Evolutionary conservation across 2,888 invertebrate species (phyloP), one percentile per base, ranked within the genome.

Genomic region (Scotopteryx bipunctaria): DNA sequence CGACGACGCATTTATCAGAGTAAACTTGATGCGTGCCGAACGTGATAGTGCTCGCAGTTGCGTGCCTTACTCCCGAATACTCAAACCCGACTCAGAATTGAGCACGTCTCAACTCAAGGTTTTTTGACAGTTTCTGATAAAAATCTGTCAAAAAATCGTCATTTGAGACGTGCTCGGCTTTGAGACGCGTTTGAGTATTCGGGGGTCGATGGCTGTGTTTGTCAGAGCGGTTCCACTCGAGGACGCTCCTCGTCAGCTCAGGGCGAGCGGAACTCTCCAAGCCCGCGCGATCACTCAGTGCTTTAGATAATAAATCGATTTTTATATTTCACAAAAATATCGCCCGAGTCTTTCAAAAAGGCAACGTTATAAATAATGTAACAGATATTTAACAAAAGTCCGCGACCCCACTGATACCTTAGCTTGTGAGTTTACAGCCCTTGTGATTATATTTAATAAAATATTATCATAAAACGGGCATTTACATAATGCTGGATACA

Each of bases 1-100:
- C 57, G 50, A 38, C 27, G 17, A 35, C 57, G 56, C 64, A 64
- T 66, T 66, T 66, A 63, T 66, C 66, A 67, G 54, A 59, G 55
- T 56, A 55, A 61, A 59, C 59, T 64, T 65, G 62, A 63, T 64
- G 63, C 69, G 64, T 61, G 55, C 63, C 59, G 43, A 56, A 54
- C 40, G 47, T 41, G 53, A 48, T 53, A 42, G 43, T 36, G 54
- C 27, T 40, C 43, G 46, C 38, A 35, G 40, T 43, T 36, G 36
- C 25, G 40, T 9, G 8, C 50, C 52, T 23, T 47, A 53, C 49
- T 44, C 40, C 33, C 21, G n/a, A n/a, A n/a, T n/a, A n/a, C n/a
- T n/a, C n/a, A n/a, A n/a, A n/a, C n/a, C n/a, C n/a, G n/a, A n/a
- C n/a, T n/a, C n/a, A n/a, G n/a, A n/a, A n/a, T n/a, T n/a, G n/a